These are phyloP conservation scores for Drosophila cognata DNA, from an alignment of 2,888 invertebrate species.

Conservation along the genomic window DNA sequence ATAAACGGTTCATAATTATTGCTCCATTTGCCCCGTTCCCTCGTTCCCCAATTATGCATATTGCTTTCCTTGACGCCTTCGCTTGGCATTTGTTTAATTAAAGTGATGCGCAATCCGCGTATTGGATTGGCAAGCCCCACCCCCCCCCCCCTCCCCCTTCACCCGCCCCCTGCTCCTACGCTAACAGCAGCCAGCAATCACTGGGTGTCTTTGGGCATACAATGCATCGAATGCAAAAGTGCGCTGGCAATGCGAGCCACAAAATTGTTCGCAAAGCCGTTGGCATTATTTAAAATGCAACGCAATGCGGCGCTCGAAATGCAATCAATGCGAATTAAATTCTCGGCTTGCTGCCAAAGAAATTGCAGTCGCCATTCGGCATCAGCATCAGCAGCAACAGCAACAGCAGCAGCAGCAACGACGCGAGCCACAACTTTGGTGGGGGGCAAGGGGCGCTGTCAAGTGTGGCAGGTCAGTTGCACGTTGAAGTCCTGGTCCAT, in stretches of 20 bases:
- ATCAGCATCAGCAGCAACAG: slow-evolving; percentile 14
- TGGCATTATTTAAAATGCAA: slow-evolving; percentile 80
- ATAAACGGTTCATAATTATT: slow-evolving; percentile 39
- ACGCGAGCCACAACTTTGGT: background rate
- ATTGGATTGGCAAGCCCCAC: background rate
- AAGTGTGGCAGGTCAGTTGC: slow-evolving; percentile 39
- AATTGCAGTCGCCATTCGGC: slow-evolving; percentile 41
- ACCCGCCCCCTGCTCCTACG: too few relatives aligned
- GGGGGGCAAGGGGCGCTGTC: background rate
- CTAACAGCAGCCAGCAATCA: background rate
- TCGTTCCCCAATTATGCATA: slow-evolving; percentile 24
- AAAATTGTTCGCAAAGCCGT: slow-evolving; percentile 76
- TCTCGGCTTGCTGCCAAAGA: slow-evolving; percentile 68
- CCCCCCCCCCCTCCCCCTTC: background rate
- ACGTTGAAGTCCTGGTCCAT: slow-evolving; percentile 38
- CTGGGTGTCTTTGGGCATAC: background rate
- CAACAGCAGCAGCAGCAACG: slow-evolving; percentile 13
- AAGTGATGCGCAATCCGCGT: slow-evolving; percentile 64
- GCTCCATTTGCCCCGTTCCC: background rate
- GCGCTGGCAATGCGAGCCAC: slow-evolving; percentile 44
- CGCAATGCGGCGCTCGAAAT: slow-evolving; percentile 78
- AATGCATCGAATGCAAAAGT: slow-evolving; percentile 8
- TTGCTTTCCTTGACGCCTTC: slow-evolving; percentile 58
- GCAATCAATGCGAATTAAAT: slow-evolving; percentile 78
- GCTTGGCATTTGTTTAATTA: slow-evolving; percentile 76